phyloP scores from a whole-genome alignment of 2,888 invertebrate genomes.

The Muschampia plurimacula region DNA sequence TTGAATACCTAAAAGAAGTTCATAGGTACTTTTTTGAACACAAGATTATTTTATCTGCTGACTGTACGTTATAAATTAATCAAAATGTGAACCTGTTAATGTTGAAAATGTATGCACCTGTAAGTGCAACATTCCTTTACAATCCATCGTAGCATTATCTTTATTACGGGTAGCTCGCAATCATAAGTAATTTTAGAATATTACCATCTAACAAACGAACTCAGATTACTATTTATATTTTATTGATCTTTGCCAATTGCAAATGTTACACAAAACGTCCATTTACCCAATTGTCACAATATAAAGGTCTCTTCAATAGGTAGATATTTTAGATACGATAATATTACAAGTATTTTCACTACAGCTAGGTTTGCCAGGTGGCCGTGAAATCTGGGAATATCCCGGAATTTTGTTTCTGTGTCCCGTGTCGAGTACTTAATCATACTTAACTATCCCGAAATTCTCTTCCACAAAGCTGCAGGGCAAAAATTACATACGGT shows the following conservation, averaged over 20 bases:
- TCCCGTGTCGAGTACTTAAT: too few species aligned
- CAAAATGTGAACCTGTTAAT: constrained; percentile 2
- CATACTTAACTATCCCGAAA: too few species aligned
- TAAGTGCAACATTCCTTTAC: constrained; percentile 1
- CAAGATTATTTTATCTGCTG: not conserved
- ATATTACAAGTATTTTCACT: constrained; percentile 6
- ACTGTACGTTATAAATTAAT: constrained; percentile 20
- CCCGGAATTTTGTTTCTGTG: too few species aligned
- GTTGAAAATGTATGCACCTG: not conserved
- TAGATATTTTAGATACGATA: not conserved
- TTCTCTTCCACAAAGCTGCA: too few species aligned
- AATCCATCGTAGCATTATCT: constrained; percentile 7
- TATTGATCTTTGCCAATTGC: constrained; percentile 11
- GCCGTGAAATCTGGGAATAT: too few species aligned
- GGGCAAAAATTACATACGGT: too few species aligned
- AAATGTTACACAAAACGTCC: not conserved
- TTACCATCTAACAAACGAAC: constrained; percentile 6
- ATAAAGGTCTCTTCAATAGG: not conserved
- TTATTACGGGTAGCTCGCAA: not conserved
- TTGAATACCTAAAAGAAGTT: not conserved
- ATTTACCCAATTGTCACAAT: constrained; percentile 8
- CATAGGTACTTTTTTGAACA: not conserved
- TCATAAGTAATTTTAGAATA: constrained; percentile 16
- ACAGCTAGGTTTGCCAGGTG: too few species aligned
- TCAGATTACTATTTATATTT: not conserved